Evolutionary conservation across 2,797 vertebrate genomes (phyloP), one percentile per base, ranked within the genome.

Genomic region (Muscicapa striata): DNA sequence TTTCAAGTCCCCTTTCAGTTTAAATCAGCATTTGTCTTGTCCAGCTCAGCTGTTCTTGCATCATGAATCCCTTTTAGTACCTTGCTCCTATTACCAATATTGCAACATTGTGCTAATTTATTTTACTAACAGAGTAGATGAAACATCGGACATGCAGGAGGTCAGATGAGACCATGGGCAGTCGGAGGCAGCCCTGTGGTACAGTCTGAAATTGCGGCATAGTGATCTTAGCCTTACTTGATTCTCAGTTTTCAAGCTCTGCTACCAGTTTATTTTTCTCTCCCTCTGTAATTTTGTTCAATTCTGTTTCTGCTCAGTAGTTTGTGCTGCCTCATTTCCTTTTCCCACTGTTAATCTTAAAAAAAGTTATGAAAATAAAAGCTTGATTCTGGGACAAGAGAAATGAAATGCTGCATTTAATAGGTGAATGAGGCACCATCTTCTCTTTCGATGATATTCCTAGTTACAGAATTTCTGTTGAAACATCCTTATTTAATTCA

Each of bases 291-390:
- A 91, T 48, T 55, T 94, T n/a, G 43, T 98, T 98, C 59, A 97
- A 85, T 70, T 96, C 96, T 69, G 24, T 89, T 41, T 98, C 98
- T 21, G 30, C 84, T 83, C 98, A 92, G 27, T 97, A 98, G 73
- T 98, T 96, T 97, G 96, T 76, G 74, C 98, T 70, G 2, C 96
- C 96, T 84, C 72, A 54, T 8, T 80, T 91, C 17, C 96, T 97
- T 90, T 98, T 98, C 23, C 61, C 67, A 43, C 97, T 96, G 38
- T 97, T 98, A 73, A 98, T 98, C 68, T 96, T 96, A 55, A 98
- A 97, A 95, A 95, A 98, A 97, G 68, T 76, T 97, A 67, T 94
- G 97, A 95, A 98, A 98, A 77, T 97, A 61, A 85, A 70, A 17
- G 87, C 96, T 77, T 94, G 97, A 15, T 98, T 98, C 98, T 98